phyloP scores from a whole-genome alignment of 1,140 invertebrate species.

The Drosophila carrolli region DNA sequence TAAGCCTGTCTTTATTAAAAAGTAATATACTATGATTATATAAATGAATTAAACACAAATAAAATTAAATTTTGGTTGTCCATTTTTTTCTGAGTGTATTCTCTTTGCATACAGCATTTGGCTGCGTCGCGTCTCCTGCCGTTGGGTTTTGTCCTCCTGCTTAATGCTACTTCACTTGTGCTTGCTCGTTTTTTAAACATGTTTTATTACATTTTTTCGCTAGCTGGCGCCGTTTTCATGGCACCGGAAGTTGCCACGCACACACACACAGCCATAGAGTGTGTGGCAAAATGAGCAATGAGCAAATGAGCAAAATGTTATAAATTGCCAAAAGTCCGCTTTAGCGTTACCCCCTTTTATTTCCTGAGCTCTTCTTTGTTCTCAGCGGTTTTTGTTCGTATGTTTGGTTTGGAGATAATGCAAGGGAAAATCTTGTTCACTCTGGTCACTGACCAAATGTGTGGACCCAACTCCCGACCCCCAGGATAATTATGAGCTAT shows the following conservation, averaged over 20 bases:
- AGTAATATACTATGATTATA: too few species aligned
- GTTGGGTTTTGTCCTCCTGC: constrained; percentile 40
- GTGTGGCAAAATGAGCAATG: constrained; percentile 63
- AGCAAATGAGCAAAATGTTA: constrained; percentile 77
- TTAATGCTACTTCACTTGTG: constrained; percentile 77
- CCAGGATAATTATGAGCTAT: constrained; percentile 76
- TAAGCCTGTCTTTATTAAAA: too few species aligned
- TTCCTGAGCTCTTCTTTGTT: constrained; percentile 21
- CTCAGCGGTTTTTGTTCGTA: constrained; percentile 21
- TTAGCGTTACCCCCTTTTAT: background rate
- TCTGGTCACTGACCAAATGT: constrained; percentile 50
- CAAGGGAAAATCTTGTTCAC: constrained; percentile 66
- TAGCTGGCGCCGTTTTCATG: constrained; percentile 73
- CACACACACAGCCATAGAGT: constrained; percentile 18
- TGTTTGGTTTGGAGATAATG: constrained; percentile 68
- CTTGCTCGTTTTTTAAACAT: constrained; percentile 62
- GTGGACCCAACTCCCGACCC: background rate
- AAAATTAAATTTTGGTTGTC: too few species aligned
- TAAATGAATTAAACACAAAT: too few species aligned
- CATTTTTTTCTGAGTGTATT: constrained; percentile 3
- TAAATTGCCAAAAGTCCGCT: constrained; percentile 73
- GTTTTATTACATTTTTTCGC: constrained; percentile 70
- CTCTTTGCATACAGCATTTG: constrained; percentile 34
- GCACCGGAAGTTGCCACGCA: constrained; percentile 57
- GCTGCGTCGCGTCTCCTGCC: constrained; percentile 1